Base-by-base conservation (phyloP, 2,113 vertebrate species). In the Falco punctatus region DNA sequence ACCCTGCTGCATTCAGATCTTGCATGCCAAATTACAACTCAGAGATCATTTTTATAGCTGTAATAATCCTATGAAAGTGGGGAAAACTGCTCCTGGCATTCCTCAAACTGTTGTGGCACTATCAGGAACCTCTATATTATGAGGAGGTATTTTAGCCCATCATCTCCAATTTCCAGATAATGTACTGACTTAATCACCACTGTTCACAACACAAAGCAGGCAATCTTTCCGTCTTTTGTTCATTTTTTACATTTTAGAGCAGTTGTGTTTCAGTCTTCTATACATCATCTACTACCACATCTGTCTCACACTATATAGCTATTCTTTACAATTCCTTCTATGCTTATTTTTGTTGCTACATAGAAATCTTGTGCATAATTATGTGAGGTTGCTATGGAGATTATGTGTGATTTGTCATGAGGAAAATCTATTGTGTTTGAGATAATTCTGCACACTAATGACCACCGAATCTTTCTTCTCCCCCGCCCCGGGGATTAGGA, bases 311-410 rank as follows among this genome's bases (percentile, higher is more conserved):
- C 78, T 85, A 20, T 70, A 71, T 72, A 91, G 75, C 83, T 84
- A 9, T 79, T 85, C 96, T 87, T 97, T 67, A 85, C 86, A 86
- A 91, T 95, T 96, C 92, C 79, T 94, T 80, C 91, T 92, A 88
- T 59, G 81, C 86, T 96, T 96, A 82, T 88, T 97, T 97, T 95
- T 94, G 86, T 96, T 95, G 92, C 87, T 86, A 71, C 82, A 81
- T 77, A 90, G 83, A 98, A 98, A 97, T 93, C 78, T 78, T 92
- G 82, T 86, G 94, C 96, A 95, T 97, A 98, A 98, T 98, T 97
- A 94, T 95, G 86, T 87, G 83, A 87, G 82, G 98, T 98, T 98
- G 97, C 98, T 97, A 95, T 98, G 96, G 98, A 96, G 98, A 98
- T 97, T 96, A 86, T 62, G 44, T 93, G 93, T 97, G 96, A 97